phyloP scores from a whole-genome alignment of 2,113 vertebrate genomes.

The Cyanoderma ruficeps region DNA sequence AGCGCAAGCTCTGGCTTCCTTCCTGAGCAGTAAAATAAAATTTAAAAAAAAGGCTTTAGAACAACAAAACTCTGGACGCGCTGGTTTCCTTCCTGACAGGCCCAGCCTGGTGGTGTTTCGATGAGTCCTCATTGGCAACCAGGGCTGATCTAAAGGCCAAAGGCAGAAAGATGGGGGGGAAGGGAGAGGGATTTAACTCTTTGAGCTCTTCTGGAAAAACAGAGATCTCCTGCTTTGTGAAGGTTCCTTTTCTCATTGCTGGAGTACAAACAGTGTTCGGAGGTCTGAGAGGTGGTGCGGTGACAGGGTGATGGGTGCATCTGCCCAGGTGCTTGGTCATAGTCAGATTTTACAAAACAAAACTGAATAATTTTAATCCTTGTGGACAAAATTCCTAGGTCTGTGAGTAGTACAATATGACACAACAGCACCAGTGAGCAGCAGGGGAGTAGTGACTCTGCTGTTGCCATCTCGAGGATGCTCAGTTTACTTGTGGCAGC shows the following conservation, averaged over 20 bases:
- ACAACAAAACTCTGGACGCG: slow-evolving; percentile 81
- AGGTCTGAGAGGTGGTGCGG: neutral
- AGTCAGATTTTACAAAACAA: neutral
- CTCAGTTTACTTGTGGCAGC: neutral
- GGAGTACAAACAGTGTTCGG: neutral
- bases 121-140: slow-evolving; percentile 70
- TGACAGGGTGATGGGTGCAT: neutral
- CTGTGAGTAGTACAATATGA: neutral
- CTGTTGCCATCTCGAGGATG: neutral
- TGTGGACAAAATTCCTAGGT: neutral
- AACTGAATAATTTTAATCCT: neutral
- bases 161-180: slow-evolving; percentile 69
- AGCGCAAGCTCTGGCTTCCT: slow-evolving; percentile 87
- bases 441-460: accelerated
- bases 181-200: slow-evolving; percentile 76
- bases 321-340: neutral
- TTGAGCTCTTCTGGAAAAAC: slow-evolving; percentile 7
- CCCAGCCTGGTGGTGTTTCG: slow-evolving; percentile 77
- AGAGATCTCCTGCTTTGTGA: neutral
- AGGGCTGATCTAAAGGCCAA: slow-evolving; percentile 73
- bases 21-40: slow-evolving; percentile 86
- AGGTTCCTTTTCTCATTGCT: neutral
- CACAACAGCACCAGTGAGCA: neutral
- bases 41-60: slow-evolving; percentile 84
- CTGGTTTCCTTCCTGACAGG: slow-evolving; percentile 87